These are phyloP conservation scores for Uropsilus gracilis DNA, from an alignment of 2,113 vertebrate genomes.

Conservation along the genomic window DNA sequence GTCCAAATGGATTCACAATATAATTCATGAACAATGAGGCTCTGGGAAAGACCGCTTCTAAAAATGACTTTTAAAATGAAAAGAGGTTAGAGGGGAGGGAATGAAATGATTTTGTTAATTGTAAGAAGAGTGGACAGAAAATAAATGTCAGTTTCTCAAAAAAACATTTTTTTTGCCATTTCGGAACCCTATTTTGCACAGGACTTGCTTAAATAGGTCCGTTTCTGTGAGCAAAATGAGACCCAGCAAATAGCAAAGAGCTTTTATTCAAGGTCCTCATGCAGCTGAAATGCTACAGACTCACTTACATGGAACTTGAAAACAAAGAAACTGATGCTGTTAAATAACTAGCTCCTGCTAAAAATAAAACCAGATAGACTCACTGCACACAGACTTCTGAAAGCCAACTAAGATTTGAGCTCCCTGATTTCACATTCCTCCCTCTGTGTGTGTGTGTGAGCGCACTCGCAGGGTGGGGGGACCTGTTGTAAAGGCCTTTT, in stretches of 20 bases:
- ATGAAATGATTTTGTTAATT: slow-evolving; percentile 60
- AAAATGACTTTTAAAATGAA: slow-evolving; percentile 76
- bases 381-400: neutral
- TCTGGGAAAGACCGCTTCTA: slow-evolving; percentile 75
- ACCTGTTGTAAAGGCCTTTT: neutral
- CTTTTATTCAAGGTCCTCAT: neutral
- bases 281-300: neutral
- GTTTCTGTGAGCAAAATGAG: neutral
- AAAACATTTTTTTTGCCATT: neutral
- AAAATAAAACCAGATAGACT: neutral
- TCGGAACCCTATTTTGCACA: neutral
- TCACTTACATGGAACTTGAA: slow-evolving; percentile 15
- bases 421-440: neutral
- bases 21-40: slow-evolving; percentile 85
- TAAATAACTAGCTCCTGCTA: neutral
- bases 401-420: neutral
- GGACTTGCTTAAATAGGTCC: neutral
- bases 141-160: slow-evolving; percentile 16
- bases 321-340: slow-evolving; percentile 51
- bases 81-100: neutral
- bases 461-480: too few species aligned
- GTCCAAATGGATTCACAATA: slow-evolving; percentile 85
- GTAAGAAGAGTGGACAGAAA: neutral
- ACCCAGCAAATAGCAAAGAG: neutral
- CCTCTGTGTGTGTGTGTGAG: too few species aligned